Evolutionary conservation across 2,113 vertebrate species (phyloP), one percentile per base, ranked within the genome.

Genomic region (Psephotus haematonotus): DNA sequence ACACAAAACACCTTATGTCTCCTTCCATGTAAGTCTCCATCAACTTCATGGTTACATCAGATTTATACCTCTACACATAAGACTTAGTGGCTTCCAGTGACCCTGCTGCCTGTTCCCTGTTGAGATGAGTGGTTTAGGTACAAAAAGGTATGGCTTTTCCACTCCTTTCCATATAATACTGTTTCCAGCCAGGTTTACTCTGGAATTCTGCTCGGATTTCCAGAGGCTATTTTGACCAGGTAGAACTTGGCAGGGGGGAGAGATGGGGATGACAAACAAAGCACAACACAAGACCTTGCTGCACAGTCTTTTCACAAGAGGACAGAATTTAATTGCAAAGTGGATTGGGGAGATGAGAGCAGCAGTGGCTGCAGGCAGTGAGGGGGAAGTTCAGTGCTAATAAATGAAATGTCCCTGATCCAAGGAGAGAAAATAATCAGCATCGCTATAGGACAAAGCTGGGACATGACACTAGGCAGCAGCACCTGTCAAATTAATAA

Each of bases 241-340:
- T 74, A 87, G 90, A 93, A 91, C 52, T 72, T 92, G 37, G 72
- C 39, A 11, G 20, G 59, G 59, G 41, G 19, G 17, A 18, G 13
- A 14, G 33, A 19, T n/a, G 28, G n/a, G 19, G 8, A 23, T 59
- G 57, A 64, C 37, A 95, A 92, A 57, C 69, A 78, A 78, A 96
- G 86, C 88, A 78, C 93, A 96, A 76, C 49, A 44, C 57, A 69
- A 94, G 95, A 96, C 95, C 85, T 94, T 97, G 79, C 89, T 88
- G 74, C 89, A 87, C 87, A 90, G 91, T 87, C 9, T 11, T 92
- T 97, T 97, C 96, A 92, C 96, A 94, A 90, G 94, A 97, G 97
- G 96, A 96, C 94, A 94, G 74, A 94, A 97, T 95, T 97, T 97
- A 97, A 97, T 97, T 97, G 97, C 96, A 92, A 89, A 97, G 97